Evolutionary conservation across 2,113 vertebrate genomes (phyloP), one percentile per base, ranked within the genome.

Genomic region (Phylloscopus trochiloides): DNA sequence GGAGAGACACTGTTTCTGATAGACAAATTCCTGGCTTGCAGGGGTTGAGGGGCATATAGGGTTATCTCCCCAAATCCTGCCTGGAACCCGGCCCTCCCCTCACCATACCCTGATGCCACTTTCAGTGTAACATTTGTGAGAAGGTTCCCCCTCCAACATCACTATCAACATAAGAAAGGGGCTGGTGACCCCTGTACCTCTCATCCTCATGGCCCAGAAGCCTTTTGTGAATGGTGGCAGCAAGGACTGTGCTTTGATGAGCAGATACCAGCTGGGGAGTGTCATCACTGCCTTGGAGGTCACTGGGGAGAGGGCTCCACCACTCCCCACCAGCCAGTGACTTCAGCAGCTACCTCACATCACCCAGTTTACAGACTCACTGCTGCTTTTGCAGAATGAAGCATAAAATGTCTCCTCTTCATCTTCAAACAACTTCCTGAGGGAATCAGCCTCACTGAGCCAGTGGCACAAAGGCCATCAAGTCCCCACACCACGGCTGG

Each of bases 1-100:
- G 88, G 70, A 87, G 86, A 62, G 29, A 78, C 67, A 61, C n/a
- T 59, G 58, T 34, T 92, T 94, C 86, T 68, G 90, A 89, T 89
- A 77, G 76, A 72, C 18, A 61, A 28, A 54, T 85, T 97, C 50
- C 66, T 86, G 91, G 74, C 72, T 73, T n/a, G 36, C 21, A 81
- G 42, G 26, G 11, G 9, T 3, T 54, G 20, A 3, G 71, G 51
- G 54, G 10, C 61, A 85, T 7, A 15, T 45, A 51, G 54, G 72
- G 71, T 78, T 83, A 66, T 59, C 11, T 80, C n/a, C n/a, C 34
- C 31, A 68, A 8, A 80, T 55, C 34, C 20, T 47, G 43, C 47
- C 47, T 95, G 70, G 7, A 57, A 14, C 36, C 13, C 47, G 25
- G 38, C 8, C 5, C 42, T 74, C 48, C 25, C 16, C 18, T 61